Evolutionary conservation across 2,797 vertebrate genomes (phyloP), one percentile per base, ranked within the genome.

Genomic region (Mormyrus hasselquistii): DNA sequence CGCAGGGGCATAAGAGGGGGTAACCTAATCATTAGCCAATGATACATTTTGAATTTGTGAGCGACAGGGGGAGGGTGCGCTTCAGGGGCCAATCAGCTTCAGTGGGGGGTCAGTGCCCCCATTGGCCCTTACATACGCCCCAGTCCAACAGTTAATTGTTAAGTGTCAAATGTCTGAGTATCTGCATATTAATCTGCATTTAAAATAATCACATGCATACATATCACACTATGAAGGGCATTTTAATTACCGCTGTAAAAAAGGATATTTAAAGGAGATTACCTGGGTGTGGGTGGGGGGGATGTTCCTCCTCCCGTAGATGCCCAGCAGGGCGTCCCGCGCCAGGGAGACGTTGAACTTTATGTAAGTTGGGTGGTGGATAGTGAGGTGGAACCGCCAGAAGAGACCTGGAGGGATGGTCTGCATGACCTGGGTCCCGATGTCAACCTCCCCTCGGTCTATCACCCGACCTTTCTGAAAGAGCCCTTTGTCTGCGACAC

Each of bases 271-370:
- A 47, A 52, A 73, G 25, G 62, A 52, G 44, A 47, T 2, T 97
- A 99, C 98, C 98, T 99, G 98, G 87, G 98, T 99, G 91, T 99
- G 98, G 62, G 98, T 99, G 69, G 98, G 98, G 87, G 98, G 98
- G 93, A 98, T 97, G 93, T 99, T 99, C 93, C 98, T 96, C 94
- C 98, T 96, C 89, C 98, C 98, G 87, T 99, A 99, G 94, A 99
- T 97, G 89, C 98, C 98, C 91, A 99, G 95, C 90, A 99, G 94
- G 44, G 98, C 97, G 88, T 98, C 98, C 94, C 98, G 97, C 0
- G 98, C 98, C 90, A 99, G 95, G 0, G 98, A 98, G 79, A 99
- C 95, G 93, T 99, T 98, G 92, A 98, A 99, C 94, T 98, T 99
- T 94, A 99, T 95, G 94, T 99, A 98, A 94, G 97, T 91, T 0